Percentiles rank a stretch among this genome's conserved stretches.
phyloP scores from a whole-genome alignment of 2,888 invertebrate genomes.

The Orthonevra nobilis region DNA sequence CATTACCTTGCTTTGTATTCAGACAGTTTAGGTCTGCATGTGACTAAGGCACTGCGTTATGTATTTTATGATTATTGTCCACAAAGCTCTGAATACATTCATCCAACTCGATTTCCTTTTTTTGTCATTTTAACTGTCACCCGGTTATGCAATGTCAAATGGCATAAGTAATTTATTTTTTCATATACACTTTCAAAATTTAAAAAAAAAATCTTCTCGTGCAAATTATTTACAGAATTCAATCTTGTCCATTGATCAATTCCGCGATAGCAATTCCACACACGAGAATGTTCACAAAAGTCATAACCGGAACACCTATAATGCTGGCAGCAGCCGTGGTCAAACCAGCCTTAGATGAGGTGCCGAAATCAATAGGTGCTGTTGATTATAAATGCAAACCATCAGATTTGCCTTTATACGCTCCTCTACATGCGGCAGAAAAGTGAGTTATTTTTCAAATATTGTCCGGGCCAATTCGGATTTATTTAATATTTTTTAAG shows the following conservation, averaged over 20 bases:
- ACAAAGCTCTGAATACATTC: not conserved
- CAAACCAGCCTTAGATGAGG: constrained; percentile 42
- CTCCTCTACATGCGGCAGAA: constrained; percentile 74
- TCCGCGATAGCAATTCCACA: too few species aligned
- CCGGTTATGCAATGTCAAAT: constrained; percentile 72
- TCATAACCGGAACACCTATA: constrained; percentile 70
- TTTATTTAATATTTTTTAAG: constrained; percentile 60
- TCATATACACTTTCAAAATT: constrained; percentile 1
- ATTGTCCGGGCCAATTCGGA: not conserved
- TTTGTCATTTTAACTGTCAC: constrained; percentile 25
- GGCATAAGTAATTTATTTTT: constrained; percentile 44
- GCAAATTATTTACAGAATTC: constrained; percentile 2
- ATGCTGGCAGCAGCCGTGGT: constrained; percentile 74
- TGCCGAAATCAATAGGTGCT: constrained; percentile 47
- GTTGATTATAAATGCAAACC: constrained; percentile 75
- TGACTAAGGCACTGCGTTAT: too few species aligned
- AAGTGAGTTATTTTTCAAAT: constrained; percentile 64
- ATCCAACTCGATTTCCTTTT: not conserved
- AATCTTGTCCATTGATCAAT: too few species aligned
- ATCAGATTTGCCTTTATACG: constrained; percentile 78
- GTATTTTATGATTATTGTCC: too few species aligned
- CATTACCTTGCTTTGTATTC: too few species aligned
- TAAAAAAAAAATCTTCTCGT: constrained; percentile 24
- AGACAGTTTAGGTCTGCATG: too few species aligned
- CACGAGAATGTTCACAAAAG: constrained; percentile 72